Base-by-base conservation (phyloP, 1,140 invertebrate genomes). In the Sarcophaga peregrina region DNA sequence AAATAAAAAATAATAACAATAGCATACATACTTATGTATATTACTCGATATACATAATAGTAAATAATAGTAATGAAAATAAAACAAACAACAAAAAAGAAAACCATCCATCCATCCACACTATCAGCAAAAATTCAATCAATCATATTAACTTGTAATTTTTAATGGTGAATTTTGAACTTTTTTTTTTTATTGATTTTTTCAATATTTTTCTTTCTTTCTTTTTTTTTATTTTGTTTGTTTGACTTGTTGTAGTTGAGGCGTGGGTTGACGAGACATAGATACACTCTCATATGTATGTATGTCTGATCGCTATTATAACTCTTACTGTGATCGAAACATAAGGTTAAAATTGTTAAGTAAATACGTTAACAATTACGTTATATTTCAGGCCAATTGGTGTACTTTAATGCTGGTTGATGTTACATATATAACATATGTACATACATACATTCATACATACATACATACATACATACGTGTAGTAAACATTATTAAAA, bases 71-170 rank as follows among this genome's bases (percentile, higher is more conserved):
- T 20, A 68, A 20, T 17, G 20, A 68, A 68, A 68, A n/a, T 20
- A 68, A 20, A 20, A 68, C 6, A 52, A 10, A 52, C 2, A 52
- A 52, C 1, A 52, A 52, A 13, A 68, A 68, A 68, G 20, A 20
- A 3, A 5, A 20, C 58, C 7, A 20, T 68, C 25, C 25, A 37
- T 37, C 25, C 25, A 37, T 37, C 25, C 25, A 68, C 58, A 68
- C 58, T 68, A 68, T 68, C 58, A 68, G 20, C n/a, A 68, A 68
- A 68, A 68, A 20, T 68, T 68, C 58, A 68, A 68, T 68, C 58
- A 68, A 68, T 68, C 58, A 68, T 68, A 68, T 68, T 20, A 68
- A 68, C n/a, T 68, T 68, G 58, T 68, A 20, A 17, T 17, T 2
- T 68, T 58, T 58, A 58, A 68, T 20, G 58, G 58, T 68, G 58